Evolutionary conservation across 2,888 invertebrate genomes (phyloP), one percentile per base, ranked within the genome.

Genomic region (Biston betularia): DNA sequence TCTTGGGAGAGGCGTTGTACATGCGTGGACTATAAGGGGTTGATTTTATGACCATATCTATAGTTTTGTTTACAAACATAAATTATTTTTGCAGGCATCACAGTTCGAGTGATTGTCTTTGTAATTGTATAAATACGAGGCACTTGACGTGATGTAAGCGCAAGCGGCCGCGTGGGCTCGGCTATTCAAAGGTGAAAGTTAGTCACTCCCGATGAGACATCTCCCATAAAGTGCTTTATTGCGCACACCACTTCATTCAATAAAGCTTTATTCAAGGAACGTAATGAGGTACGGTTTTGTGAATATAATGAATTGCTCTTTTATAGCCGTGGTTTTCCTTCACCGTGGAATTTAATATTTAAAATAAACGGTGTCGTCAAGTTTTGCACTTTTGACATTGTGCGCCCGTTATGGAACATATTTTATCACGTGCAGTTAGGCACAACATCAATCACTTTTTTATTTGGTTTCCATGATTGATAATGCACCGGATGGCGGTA

Each of bases 111-210:
- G 33, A 52, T 66, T 53, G 46, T 57, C 44, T 62, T n/a, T 7
- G 24, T 40, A 67, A 57, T 65, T 74, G 69, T 71, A 75, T 75
- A 79, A 77, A 73, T 74, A 72, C 68, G 66, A 68, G 69, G 71
- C 69, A 70, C 69, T 71, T 75, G 73, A 68, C 72, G 72, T 67
- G 69, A 50, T 71, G 70, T 70, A 65, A 69, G 63, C 69, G 69
- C 68, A 54, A 35, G 55, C 55, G 45, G 48, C 63, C 68, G 82
- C 82, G 83, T 83, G 82, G 84, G 84, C 77, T 71, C 74, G 70
- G 63, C 72, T 75, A 70, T 75, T 76, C 79, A 78, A 78, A 78
- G 79, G 84, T 80, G 85, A 85, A 85, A 85, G 83, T 82, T 81
- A 77, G 75, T 78, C 74, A 75, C 77, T 80, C 79, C 77, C 70